Percentiles rank a stretch among this genome's conserved stretches.
phyloP scores from a whole-genome alignment of 2,113 vertebrate genomes.

The Hemichromis elongatus region DNA sequence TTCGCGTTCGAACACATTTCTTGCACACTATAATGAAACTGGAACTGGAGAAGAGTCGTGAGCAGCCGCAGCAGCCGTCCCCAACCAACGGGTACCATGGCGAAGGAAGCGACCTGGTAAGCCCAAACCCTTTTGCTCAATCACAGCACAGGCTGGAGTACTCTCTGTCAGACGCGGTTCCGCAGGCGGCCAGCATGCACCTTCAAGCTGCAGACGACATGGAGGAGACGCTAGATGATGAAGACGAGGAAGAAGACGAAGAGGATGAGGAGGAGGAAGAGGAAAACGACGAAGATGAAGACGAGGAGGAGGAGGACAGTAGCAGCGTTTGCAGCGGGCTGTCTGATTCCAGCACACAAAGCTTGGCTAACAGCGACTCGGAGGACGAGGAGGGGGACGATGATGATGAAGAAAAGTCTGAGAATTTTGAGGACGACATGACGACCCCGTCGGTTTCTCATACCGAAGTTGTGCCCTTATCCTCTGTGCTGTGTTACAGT shows the following conservation, averaged over 20 bases:
- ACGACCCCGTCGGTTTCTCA: constrained; percentile 53
- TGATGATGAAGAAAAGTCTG: constrained; percentile 81
- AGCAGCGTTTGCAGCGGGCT: constrained; percentile 94
- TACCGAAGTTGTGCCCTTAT: constrained; percentile 80
- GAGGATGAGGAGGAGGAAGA: constrained; percentile 63
- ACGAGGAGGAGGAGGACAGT: constrained; percentile 89
- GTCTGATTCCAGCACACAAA: constrained; percentile 96
- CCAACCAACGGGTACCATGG: constrained; percentile 82
- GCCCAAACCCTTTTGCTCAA: constrained; percentile 76
- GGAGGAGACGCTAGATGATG: constrained; percentile 85
- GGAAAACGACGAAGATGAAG: constrained; percentile 80
- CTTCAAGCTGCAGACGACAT: constrained; percentile 83
- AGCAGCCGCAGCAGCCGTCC: constrained; percentile 84
- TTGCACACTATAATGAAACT: constrained; percentile 99
- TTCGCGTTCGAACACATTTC: constrained; percentile 98
- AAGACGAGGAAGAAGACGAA: constrained; percentile 79
- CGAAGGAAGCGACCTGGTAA: constrained; percentile 77
- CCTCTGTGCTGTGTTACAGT: constrained; percentile 87
- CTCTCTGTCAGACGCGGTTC: constrained; percentile 79
- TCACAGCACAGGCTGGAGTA: constrained; percentile 84
- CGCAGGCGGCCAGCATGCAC: constrained; percentile 82
- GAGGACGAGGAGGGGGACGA: constrained; percentile 87
- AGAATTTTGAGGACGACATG: constrained; percentile 77
- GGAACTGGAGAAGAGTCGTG: constrained; percentile 93
- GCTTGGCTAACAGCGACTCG: constrained; percentile 91